These are phyloP conservation scores for Suncus etruscus DNA, from an alignment of 2,113 vertebrate species.

Conservation along the genomic window DNA sequence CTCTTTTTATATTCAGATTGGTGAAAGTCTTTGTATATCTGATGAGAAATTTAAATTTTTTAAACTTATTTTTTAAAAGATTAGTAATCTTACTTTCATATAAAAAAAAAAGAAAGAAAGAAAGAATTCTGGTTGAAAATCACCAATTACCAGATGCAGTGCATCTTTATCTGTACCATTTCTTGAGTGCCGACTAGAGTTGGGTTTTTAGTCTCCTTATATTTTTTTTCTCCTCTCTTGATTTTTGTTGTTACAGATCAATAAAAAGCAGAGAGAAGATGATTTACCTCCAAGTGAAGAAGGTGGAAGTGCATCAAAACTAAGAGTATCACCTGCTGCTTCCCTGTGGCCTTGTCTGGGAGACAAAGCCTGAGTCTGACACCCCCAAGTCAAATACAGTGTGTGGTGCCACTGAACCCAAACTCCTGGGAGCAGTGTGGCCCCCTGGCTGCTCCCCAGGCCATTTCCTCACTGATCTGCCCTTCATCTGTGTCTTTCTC, in stretches of 20 bases:
- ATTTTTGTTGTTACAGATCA: slow-evolving; percentile 73
- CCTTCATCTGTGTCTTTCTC: too few species aligned
- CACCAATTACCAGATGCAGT: neutral
- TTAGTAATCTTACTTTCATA: neutral
- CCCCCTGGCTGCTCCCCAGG: too few species aligned
- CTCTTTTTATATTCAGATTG: neutral
- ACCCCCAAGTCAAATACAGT: neutral
- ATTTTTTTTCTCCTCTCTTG: neutral
- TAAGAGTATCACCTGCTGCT: neutral
- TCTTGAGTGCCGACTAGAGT: neutral
- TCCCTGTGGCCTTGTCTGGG: neutral
- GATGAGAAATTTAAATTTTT: neutral
- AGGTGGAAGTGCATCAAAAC: slow-evolving; percentile 47
- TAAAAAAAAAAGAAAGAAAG: neutral
- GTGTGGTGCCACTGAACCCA: too few species aligned
- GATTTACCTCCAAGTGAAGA: slow-evolving; percentile 79
- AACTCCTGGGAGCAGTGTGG: too few species aligned
- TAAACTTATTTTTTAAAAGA: neutral
- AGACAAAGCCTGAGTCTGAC: neutral
- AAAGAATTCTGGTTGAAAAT: neutral
- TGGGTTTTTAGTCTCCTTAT: slow-evolving; percentile 18
- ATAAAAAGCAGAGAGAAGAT: slow-evolving; percentile 80
- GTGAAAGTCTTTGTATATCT: neutral
- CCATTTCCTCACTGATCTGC: too few species aligned
- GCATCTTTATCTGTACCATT: neutral